Evolutionary conservation across 2,888 invertebrate genomes (phyloP).

Genomic region (Loripinus fragilis): DNA sequence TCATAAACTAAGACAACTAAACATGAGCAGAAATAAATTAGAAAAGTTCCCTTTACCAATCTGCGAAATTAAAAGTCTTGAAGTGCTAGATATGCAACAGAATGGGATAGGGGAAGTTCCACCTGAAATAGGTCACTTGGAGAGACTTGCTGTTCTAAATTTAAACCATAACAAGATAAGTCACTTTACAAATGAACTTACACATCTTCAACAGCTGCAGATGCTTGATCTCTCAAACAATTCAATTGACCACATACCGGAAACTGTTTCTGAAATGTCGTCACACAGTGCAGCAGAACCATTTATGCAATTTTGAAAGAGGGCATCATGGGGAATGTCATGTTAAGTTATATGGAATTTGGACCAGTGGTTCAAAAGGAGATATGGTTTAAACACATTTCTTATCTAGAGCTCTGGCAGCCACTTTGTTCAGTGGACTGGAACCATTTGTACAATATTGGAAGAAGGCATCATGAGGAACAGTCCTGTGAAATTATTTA

Average conservation of each 20-base stretch:
- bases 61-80: conserved; percentile 65
- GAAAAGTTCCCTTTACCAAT: conserved; percentile 71
- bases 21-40: conserved; percentile 74
- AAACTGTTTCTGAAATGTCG: conserved; percentile 91
- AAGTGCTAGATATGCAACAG: conserved; percentile 70
- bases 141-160: conserved; percentile 67
- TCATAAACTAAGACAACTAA: conserved; percentile 71
- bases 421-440: conserved; percentile 77
- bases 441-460: too few species aligned
- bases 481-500: too few species aligned
- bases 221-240: conserved; percentile 74
- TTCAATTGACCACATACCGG: conserved; percentile 70
- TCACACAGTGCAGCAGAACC: conserved; percentile 68
- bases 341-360: conserved; percentile 79
- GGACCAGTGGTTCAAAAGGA: conserved; percentile 76
- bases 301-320: conserved; percentile 80
- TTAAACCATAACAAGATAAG: conserved; percentile 69
- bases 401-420: too few species aligned
- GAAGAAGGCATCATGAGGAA: too few species aligned
- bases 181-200: conserved; percentile 70
- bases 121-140: conserved; percentile 67
- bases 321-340: too few species aligned
- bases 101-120: conserved; percentile 72
- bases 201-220: conserved; percentile 64
- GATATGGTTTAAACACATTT: conserved; percentile 66